Evolutionary conservation across 2,888 invertebrate genomes (phyloP), one percentile per base, ranked within the genome.

Genomic region (Caenorhabditis sp.): DNA sequence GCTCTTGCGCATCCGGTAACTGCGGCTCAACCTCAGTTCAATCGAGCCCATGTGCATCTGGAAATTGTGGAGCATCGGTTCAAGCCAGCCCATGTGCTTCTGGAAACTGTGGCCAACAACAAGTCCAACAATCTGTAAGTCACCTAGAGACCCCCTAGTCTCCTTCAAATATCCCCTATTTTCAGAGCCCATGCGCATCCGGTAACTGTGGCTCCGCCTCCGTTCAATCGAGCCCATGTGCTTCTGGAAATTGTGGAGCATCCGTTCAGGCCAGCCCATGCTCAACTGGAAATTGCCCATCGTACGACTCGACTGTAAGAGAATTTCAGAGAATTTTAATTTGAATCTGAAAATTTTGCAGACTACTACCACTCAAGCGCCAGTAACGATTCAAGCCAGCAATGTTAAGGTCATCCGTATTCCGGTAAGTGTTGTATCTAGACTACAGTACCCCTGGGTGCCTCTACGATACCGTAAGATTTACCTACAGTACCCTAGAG

Each of bases 11-110:
- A 7, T 53, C 63, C 21, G 69, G 69, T 50, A 69, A 69, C 49
- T 69, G 69, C 52, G 54, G 54, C 21, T 21, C 59, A n/a, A n/a
- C n/a, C n/a, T n/a, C n/a, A n/a, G n/a, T n/a, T n/a, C n/a, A n/a
- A n/a, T n/a, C n/a, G 31, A 31, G 31, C 36, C 63, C 63, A 23
- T 69, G 68, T 57, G 54, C 68, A 7, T 53, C 63, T 27, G 69
- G 69, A 57, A 69, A 69, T 56, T 69, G 69, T 57, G 54, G 54
- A n/a, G n/a, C n/a, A n/a, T n/a, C n/a, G n/a, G n/a, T n/a, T n/a
- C n/a, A n/a, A n/a, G n/a, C n/a, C n/a, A 62, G 58, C 36, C 70
- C 70, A 60, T 71, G 70, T 26, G 43, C 70, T 20, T 57, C 66
- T 36, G 70, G 70, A 60, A 71, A 71, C 50, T 71, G 70, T 43